Conservation (phyloP, 2,797 vertebrate genomes). For the Halcyon leucocephala region DNA sequence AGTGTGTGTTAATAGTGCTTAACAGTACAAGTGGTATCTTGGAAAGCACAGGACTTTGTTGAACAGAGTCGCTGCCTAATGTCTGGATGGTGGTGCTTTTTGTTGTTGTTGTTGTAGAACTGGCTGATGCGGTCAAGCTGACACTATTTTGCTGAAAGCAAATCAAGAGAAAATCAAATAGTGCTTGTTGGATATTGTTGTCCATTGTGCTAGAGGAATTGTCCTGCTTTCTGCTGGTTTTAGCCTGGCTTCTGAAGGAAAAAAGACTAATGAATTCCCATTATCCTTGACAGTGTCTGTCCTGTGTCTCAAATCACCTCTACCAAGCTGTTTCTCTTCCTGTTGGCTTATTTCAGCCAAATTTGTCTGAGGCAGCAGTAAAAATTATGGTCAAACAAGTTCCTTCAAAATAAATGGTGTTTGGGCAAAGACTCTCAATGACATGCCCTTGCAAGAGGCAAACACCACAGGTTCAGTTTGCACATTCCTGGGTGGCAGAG, state of each 20-base stretch:
- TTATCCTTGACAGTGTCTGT: background rate
- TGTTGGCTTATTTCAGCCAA: background rate
- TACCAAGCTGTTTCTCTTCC: background rate
- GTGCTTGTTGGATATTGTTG: background rate
- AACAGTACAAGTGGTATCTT: background rate
- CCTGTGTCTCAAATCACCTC: background rate
- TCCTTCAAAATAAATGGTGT: background rate
- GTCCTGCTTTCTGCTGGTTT: background rate
- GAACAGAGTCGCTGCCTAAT: background rate
- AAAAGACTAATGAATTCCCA: background rate
- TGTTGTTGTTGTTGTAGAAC: background rate
- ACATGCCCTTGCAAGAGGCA: background rate
- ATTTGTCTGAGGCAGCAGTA: background rate
- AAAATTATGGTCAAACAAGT: background rate
- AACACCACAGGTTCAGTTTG: background rate
- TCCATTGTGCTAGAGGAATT: background rate
- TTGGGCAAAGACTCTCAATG: background rate
- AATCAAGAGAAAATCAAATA: background rate
- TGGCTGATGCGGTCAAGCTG: background rate
- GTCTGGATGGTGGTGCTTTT: background rate
- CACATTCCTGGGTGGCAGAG: background rate
- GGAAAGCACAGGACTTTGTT: background rate
- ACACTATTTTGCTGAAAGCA: background rate
- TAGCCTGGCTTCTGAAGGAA: background rate
- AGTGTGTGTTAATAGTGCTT: background rate